phyloP scores from a whole-genome alignment of 1,140 invertebrate species.

The Sinella curviseta region DNA sequence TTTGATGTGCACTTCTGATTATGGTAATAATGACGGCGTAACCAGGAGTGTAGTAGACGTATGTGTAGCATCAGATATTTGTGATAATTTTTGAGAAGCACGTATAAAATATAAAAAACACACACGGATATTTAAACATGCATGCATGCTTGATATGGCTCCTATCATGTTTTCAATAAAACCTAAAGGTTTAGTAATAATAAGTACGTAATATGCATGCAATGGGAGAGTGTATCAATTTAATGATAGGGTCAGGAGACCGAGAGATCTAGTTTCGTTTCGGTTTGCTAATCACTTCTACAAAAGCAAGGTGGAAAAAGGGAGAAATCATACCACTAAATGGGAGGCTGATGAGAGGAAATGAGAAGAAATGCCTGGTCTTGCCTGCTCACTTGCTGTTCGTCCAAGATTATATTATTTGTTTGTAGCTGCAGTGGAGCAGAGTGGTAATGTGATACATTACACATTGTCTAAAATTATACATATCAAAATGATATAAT shows the following conservation, averaged over 20 bases:
- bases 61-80: no score
- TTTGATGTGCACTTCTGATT: no score
- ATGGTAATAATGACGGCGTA: no score
- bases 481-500: not conserved
- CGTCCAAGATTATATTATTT: no score
- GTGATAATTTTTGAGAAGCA: no score
- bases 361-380: not conserved
- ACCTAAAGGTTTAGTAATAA: not conserved
- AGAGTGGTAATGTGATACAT: not conserved
- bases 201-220: not conserved
- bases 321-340: no score
- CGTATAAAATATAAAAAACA: no score
- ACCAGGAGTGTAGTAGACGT: no score
- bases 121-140: no score
- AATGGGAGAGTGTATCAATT: constrained; percentile 3
- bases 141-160: no score
- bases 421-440: not conserved
- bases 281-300: not conserved
- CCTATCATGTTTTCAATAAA: no score
- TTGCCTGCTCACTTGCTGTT: not conserved
- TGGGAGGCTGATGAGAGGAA: constrained; percentile 1
- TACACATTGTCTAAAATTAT: not conserved
- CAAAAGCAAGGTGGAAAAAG: not conserved
- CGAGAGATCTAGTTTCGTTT: constrained; percentile 3
- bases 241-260: not conserved